These are phyloP conservation scores for Leontopithecus rosalia DNA, from an alignment of 2,797 vertebrate species.

Conservation along the genomic window DNA sequence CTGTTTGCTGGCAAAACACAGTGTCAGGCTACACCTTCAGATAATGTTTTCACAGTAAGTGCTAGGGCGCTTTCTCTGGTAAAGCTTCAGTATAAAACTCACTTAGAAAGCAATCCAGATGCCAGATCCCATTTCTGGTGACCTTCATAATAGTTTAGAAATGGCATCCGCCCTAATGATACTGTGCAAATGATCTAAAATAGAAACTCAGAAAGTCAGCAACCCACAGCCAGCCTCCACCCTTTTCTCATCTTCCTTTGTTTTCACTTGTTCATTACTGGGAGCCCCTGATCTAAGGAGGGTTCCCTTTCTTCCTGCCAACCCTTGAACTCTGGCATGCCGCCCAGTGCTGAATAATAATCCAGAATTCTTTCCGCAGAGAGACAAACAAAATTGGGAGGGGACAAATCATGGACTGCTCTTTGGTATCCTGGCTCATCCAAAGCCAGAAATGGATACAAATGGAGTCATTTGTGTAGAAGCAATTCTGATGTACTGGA, in stretches of 20 bases:
- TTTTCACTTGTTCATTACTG: conserved; percentile 23
- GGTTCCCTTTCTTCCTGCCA: conserved; percentile 57
- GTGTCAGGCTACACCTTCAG: neutral
- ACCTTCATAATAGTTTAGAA: conserved; percentile 32
- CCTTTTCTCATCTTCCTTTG: conserved; percentile 59
- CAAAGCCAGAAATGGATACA: neutral
- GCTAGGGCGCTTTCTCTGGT: neutral
- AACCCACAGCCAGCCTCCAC: conserved; percentile 26
- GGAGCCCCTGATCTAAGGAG: conserved; percentile 52
- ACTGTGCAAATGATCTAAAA: conserved; percentile 57
- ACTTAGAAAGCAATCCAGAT: neutral
- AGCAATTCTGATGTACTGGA: neutral
- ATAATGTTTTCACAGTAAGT: neutral
- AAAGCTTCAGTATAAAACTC: neutral
- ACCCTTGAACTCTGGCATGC: conserved; percentile 52
- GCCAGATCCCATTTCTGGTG: neutral
- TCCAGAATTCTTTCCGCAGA: conserved; percentile 29
- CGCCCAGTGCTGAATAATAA: conserved; percentile 29
- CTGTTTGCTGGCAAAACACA: neutral
- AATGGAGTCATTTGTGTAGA: neutral
- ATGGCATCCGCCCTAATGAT: conserved; percentile 40
- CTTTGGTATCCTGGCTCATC: neutral
- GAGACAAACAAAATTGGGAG: neutral
- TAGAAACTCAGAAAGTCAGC: conserved; percentile 51
- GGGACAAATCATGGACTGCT: neutral